Evolutionary conservation across 2,888 invertebrate genomes (phyloP).

Genomic region (Malacosoma neustria): DNA sequence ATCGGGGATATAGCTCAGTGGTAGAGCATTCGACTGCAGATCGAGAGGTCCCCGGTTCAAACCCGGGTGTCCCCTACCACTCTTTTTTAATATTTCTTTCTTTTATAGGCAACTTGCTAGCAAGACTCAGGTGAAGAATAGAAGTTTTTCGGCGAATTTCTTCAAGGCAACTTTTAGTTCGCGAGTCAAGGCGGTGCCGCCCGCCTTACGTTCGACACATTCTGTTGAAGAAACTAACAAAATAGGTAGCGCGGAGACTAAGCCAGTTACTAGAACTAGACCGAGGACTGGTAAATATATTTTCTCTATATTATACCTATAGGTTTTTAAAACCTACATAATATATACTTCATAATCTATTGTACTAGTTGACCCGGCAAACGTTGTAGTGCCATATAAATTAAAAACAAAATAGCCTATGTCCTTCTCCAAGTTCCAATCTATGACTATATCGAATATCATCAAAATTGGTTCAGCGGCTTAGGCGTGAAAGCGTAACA

Average conservation of each 20-base stretch:
- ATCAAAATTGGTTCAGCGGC: too few species aligned
- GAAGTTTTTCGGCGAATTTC: slow-evolving; percentile 55
- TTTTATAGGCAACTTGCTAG: slow-evolving; percentile 26
- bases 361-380: too few species aligned
- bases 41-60: slow-evolving; percentile 74
- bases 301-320: not conserved
- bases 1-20: slow-evolving; percentile 70
- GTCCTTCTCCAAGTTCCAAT: too few species aligned
- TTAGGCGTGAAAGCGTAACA: too few species aligned
- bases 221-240: slow-evolving; percentile 51
- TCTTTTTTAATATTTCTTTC: slow-evolving; percentile 11
- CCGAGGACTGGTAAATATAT: slow-evolving; percentile 51
- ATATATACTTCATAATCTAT: too few species aligned
- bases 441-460: too few species aligned
- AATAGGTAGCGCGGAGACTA: slow-evolving; percentile 71
- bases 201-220: slow-evolving; percentile 26
- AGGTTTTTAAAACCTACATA: too few species aligned
- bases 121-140: slow-evolving; percentile 19
- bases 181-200: slow-evolving; percentile 57
- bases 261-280: slow-evolving; percentile 63
- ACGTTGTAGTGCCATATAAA: too few species aligned
- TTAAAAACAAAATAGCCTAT: too few species aligned
- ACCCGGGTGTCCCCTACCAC: slow-evolving; percentile 67
- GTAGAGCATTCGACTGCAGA: slow-evolving; percentile 74
- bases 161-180: slow-evolving; percentile 67